Evolutionary conservation across 1,140 invertebrate genomes (phyloP), one percentile per base, ranked within the genome.

Genomic region (Bicyclus anynana): DNA sequence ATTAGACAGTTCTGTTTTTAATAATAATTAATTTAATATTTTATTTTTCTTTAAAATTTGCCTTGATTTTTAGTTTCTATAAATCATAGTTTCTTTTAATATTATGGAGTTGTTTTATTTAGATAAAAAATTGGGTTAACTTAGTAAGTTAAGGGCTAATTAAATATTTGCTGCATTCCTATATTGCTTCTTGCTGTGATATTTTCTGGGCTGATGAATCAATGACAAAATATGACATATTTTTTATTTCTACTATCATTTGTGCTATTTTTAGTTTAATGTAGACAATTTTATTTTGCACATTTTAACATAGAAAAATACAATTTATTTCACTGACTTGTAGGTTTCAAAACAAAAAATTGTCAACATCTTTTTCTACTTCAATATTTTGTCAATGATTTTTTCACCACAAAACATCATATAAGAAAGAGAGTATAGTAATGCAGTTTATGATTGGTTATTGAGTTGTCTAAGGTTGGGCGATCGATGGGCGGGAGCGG

Each of bases 401-500:
- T 51, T 37, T 40, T 62, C 23, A 29, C 44, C 13, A 47, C 7
- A 33, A 59, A 59, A 48, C 55, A 35, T 55, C 40, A 46, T 13
- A 18, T 49, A 23, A 26, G 23, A 40, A 21, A 21, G 37, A 58
- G 62, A 68, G 7, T 74, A 72, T 66, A 57, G 64, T 59, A 66
- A 65, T 75, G 71, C 59, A 54, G 47, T 33, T 49, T 59, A 57
- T 82, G 75, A 84, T 80, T 80, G 79, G 78, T 76, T 83, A 67
- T 82, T 84, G 72, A 84, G 80, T 83, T 85, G 72, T 85, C 75
- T 66, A 74, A 78, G 79, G 71, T 74, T 72, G 72, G 78, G 74
- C 65, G 77, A 48, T 67, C 72, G 64, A 57, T 57, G 75, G 79
- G 73, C 63, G 73, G 65, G 61, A 59, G 66, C 44, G 64, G 65